Evolutionary conservation across 2,113 vertebrate species (phyloP), one percentile per base, ranked within the genome.

Genomic region (Saccopteryx bilineata): DNA sequence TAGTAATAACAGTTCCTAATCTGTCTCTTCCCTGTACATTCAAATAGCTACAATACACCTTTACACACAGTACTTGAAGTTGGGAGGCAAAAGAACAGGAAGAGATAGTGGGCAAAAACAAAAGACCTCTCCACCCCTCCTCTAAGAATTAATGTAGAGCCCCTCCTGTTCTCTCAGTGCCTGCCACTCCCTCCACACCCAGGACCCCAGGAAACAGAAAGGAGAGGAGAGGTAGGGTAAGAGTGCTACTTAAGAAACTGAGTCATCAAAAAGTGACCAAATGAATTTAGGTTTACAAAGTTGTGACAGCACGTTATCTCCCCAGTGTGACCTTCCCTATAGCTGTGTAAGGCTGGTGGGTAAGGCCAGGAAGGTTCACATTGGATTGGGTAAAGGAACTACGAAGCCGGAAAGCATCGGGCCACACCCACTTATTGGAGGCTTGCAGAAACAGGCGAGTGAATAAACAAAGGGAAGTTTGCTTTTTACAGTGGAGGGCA

Each of bases 231-330:
- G 50, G 33, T 52, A 61, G 39, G 19, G 72, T 31, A 50, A 82
- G 66, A 71, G 13, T 39, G 56, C 54, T 52, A 21, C 15, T 39
- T 46, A 52, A 87, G 18, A 83, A 56, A 48, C 5, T 33, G 15
- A 66, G 21, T 17, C 31, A 68, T 76, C 93, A 4, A 81, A 87
- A 93, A 86, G 50, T 46, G 24, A 91, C 84, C 63, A 81, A 71
- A 76, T 52, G 21, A 56, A 82, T 54, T 78, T 39, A 39, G 66
- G 31, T 46, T 93, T 83, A 72, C 56, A 58, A 66, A 76, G 48
- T 81, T n/a, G 26, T 33, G 66, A 61, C 12, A 58, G 2, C 9
- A 39, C 1, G 5, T 72, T 39, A 52, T 72, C 63, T 88, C 63
- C 58, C 56, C 60, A 28, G 9, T 3, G 26, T 83, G 78, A 54